These are phyloP conservation scores for Drosophila kohkoa DNA, from an alignment of 1,140 invertebrate species.

Conservation along the genomic window DNA sequence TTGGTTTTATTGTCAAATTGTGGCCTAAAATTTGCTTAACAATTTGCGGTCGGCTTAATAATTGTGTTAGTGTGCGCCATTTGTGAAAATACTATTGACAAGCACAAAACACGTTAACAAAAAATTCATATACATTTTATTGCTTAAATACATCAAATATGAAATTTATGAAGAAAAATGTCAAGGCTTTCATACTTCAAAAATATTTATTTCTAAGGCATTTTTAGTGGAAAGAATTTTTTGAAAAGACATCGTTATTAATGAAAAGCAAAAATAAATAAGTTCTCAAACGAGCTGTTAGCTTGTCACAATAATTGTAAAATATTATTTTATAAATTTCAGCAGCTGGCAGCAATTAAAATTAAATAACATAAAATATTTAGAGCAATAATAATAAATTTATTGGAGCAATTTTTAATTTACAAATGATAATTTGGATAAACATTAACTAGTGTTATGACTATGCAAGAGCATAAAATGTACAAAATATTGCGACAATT, in stretches of 20 bases:
- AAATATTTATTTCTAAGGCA: no score
- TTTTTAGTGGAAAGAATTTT: no score
- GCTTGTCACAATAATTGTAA: not conserved
- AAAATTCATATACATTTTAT: not conserved
- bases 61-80: conserved; percentile 41
- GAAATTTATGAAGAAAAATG: not conserved
- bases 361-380: not conserved
- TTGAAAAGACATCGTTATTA: no score
- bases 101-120: conserved; percentile 6
- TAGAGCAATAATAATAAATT: not conserved
- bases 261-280: no score
- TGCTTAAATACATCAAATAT: conserved; percentile 1
- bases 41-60: conserved; percentile 72
- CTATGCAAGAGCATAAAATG: conserved; percentile 3
- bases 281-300: not conserved
- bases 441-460: conserved; percentile 21
- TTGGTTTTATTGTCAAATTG: conserved; percentile 51
- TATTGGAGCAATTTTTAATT: not conserved
- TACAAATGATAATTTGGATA: not conserved
- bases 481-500: conserved; percentile 9
- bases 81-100: conserved; percentile 16
- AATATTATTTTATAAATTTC: conserved; percentile 2
- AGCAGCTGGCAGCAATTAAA: not conserved
- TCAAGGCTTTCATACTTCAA: not conserved
- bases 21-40: conserved; percentile 67